Conservation (phyloP, 2,888 invertebrate species). For the Autographa pulchrina region DNA sequence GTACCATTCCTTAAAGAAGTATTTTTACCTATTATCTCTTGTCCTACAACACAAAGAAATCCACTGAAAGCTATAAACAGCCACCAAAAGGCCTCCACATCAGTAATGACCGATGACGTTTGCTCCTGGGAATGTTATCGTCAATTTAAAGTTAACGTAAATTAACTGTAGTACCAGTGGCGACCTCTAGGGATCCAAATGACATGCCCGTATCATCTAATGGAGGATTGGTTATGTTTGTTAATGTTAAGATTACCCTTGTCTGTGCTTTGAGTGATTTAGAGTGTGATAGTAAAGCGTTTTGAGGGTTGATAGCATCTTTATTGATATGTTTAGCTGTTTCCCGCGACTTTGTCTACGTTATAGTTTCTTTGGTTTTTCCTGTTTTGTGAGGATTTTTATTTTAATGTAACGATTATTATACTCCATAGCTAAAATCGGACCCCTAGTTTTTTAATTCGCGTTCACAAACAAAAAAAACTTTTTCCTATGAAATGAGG, state of each 20-base stretch:
- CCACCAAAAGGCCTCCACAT: slow-evolving; percentile 61
- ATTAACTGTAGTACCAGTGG: slow-evolving; percentile 68
- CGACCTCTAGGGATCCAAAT: slow-evolving; percentile 59
- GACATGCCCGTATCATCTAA: slow-evolving; percentile 59
- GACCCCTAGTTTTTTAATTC: too few relatives aligned
- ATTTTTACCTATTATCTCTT: neutral
- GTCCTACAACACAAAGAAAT: neutral
- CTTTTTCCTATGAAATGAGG: too few relatives aligned
- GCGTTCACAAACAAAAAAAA: too few relatives aligned
- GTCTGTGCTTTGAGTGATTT: slow-evolving; percentile 11
- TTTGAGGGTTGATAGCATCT: neutral
- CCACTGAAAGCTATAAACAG: slow-evolving; percentile 33
- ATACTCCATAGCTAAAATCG: too few relatives aligned
- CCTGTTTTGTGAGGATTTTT: too few relatives aligned
- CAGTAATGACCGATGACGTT: slow-evolving; percentile 74
- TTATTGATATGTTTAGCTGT: neutral
- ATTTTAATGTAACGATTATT: too few relatives aligned
- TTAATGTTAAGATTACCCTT: slow-evolving; percentile 22
- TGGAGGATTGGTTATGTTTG: slow-evolving; percentile 50
- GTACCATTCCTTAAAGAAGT: too few relatives aligned
- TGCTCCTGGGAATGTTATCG: slow-evolving; percentile 73
- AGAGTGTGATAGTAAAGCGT: neutral
- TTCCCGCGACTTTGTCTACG: too few relatives aligned
- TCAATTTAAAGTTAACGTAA: slow-evolving; percentile 77
- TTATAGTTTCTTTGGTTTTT: too few relatives aligned